Conservation (phyloP, 2,113 vertebrate species). For the Xenus cinereus region DNA sequence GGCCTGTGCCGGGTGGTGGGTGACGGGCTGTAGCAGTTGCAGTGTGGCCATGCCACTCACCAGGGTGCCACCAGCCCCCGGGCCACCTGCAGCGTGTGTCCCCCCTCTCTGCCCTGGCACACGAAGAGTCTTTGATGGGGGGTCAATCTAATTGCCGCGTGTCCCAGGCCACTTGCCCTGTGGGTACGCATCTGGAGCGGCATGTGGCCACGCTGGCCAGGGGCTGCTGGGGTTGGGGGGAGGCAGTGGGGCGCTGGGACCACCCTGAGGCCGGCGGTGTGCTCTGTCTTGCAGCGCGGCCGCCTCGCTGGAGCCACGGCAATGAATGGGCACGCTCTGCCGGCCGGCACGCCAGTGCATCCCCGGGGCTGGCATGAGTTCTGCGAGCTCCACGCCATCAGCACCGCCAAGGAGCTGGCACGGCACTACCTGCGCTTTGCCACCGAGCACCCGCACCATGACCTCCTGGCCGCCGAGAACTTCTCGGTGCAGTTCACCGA, state of each 20-base stretch:
- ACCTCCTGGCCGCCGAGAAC: conserved; percentile 86
- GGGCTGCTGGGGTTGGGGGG: accelerated
- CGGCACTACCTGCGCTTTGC: conserved; percentile 90
- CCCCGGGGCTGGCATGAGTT: conserved; percentile 94
- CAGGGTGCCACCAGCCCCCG: accelerated
- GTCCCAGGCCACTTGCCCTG: neutral
- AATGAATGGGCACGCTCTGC: conserved; percentile 94
- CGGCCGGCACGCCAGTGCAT: conserved; percentile 65
- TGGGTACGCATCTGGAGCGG: accelerated
- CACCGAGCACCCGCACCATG: conserved; percentile 83
- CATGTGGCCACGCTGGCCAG: accelerated
- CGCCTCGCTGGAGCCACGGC: conserved; percentile 82
- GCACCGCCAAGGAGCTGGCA: conserved; percentile 88
- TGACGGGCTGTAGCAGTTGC: accelerated
- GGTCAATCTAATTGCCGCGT: accelerated
- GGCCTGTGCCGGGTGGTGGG: neutral
- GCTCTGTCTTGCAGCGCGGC: conserved; percentile 76
- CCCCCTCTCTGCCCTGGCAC: neutral
- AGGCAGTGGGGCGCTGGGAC: accelerated
- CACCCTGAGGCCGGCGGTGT: neutral
- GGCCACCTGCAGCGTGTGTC: accelerated
- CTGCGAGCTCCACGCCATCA: conserved; percentile 92
- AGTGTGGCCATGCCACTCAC: accelerated
- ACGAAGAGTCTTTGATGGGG: neutral
- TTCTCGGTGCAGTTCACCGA: conserved; percentile 91